Percentiles rank a stretch among this genome's conserved stretches.
These are phyloP conservation scores for Corythoichthys intestinalis DNA, from an alignment of 2,113 vertebrate species.

Conservation along the genomic window DNA sequence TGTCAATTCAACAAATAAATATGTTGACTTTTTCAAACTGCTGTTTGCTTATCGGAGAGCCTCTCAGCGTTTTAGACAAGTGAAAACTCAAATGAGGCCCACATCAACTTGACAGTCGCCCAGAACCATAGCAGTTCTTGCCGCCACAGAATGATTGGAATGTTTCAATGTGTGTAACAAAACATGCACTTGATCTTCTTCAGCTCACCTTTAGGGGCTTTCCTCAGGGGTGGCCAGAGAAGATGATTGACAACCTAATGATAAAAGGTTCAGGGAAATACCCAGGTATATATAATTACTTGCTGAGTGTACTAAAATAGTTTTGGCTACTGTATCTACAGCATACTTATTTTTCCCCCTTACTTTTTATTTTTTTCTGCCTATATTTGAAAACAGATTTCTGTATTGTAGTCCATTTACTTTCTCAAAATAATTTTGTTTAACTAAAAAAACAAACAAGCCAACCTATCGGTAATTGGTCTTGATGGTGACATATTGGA, in stretches of 20 bases:
- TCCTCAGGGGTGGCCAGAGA: not conserved
- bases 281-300: too few relatives aligned
- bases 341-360: not conserved
- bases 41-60: not conserved
- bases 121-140: not conserved
- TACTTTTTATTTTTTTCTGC: not conserved
- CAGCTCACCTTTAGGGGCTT: not conserved
- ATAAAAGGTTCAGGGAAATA: not conserved
- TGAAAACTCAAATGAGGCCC: conserved; percentile 10
- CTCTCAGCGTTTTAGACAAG: conserved; percentile 6
- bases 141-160: conserved; percentile 63
- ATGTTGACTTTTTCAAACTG: not conserved
- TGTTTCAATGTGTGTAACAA: conserved; percentile 68
- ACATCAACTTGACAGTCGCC: conserved; percentile 1
- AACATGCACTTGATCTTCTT: conserved; percentile 58
- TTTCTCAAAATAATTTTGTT: not conserved
- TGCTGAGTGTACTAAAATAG: not conserved
- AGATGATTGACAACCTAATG: not conserved
- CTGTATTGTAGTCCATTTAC: not conserved
- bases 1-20: not conserved
- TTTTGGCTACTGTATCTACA: not conserved
- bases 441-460: too few relatives aligned
- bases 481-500: too few relatives aligned
- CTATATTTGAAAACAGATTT: not conserved
- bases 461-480: too few relatives aligned